Evolutionary conservation across 2,888 invertebrate species (phyloP).

Genomic region (Agrotis segetum): DNA sequence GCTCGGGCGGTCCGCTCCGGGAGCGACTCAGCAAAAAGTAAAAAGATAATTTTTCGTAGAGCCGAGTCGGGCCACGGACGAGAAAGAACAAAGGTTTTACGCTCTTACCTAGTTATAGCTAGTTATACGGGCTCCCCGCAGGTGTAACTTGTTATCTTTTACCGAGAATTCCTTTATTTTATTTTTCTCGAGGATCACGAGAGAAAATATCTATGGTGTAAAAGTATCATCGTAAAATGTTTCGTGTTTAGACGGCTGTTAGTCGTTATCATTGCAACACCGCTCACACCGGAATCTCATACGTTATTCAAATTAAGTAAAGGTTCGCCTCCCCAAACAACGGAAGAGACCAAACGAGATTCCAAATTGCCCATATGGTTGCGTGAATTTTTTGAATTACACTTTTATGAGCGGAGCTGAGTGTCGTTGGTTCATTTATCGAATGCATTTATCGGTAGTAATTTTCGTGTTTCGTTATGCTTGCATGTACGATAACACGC

Average conservation of each 20-base stretch:
- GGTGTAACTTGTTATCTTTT: constrained; percentile 88
- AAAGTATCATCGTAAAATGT: constrained; percentile 73
- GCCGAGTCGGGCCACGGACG: constrained; percentile 81
- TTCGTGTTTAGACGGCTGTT: constrained; percentile 66
- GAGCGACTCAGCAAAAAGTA: constrained; percentile 86
- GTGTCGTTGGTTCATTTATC: constrained; percentile 54
- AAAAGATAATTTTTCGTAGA: constrained; percentile 89
- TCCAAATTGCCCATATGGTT: constrained; percentile 53
- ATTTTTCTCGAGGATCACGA: constrained; percentile 72
- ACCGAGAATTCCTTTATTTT: constrained; percentile 82
- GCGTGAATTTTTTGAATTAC: constrained; percentile 52
- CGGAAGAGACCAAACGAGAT: constrained; percentile 53
- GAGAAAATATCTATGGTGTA: constrained; percentile 76
- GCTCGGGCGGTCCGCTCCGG: constrained; percentile 80
- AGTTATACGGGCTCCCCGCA: constrained; percentile 85
- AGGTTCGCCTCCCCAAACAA: constrained; percentile 41
- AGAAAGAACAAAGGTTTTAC: constrained; percentile 88
- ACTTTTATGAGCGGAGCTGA: constrained; percentile 38
- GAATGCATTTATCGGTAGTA: constrained; percentile 57
- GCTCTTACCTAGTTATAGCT: constrained; percentile 86
- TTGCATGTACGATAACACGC: constrained; percentile 61
- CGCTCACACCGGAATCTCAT: constrained; percentile 57
- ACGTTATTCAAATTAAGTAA: constrained; percentile 63
- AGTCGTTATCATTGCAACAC: constrained; percentile 62
- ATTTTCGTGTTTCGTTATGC: constrained; percentile 58